These are phyloP conservation scores for Xiphophorus maculatus DNA, from an alignment of 2,113 vertebrate species.

Conservation along the genomic window DNA sequence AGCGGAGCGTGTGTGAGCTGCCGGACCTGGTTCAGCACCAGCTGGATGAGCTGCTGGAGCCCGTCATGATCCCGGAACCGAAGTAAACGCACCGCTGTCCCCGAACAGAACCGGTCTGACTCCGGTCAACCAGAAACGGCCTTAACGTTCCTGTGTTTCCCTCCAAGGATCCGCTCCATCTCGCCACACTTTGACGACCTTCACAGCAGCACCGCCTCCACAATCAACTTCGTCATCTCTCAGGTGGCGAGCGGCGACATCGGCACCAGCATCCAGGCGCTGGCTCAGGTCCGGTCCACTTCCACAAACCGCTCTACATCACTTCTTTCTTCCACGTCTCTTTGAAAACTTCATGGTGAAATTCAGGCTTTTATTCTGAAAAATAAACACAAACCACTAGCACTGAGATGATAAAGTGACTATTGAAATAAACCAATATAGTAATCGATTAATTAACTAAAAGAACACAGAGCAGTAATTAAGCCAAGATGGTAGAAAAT, in stretches of 20 bases:
- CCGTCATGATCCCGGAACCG: conserved; percentile 93
- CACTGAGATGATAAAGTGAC: no score
- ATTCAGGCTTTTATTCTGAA: no score
- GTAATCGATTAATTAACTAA: no score
- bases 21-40: conserved; percentile 97
- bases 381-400: no score
- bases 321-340: no score
- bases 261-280: conserved; percentile 93
- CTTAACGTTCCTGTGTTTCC: background rate
- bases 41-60: conserved; percentile 96
- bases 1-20: conserved; percentile 88
- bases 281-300: conserved; percentile 88
- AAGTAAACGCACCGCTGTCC: conserved; percentile 77
- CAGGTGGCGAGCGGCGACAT: conserved; percentile 98
- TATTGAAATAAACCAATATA: no score
- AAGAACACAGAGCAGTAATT: no score
- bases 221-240: conserved; percentile 98
- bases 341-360: no score
- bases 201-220: conserved; percentile 96
- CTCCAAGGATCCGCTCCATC: conserved; percentile 86
- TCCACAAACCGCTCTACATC: no score
- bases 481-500: no score
- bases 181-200: conserved; percentile 96
- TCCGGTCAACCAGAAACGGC: background rate
- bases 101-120: no score